These are phyloP conservation scores for Ophioninae sp. DNA, from an alignment of 2,888 invertebrate genomes.

Conservation along the genomic window DNA sequence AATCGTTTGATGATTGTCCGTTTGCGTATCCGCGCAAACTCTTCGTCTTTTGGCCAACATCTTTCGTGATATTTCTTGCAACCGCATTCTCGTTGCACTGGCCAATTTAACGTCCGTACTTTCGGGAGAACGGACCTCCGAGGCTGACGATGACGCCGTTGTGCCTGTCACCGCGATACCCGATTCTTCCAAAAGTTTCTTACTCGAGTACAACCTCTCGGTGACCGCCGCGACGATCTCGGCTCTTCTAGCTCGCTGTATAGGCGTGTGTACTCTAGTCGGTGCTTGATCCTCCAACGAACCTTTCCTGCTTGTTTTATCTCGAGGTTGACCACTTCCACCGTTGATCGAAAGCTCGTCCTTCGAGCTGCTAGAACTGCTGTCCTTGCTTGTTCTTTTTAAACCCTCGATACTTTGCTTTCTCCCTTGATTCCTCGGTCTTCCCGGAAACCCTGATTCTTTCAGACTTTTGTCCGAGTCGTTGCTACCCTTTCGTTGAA, in stretches of 20 bases:
- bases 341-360: conserved; percentile 71
- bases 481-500: conserved; percentile 70
- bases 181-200: conserved; percentile 71
- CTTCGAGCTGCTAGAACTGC: conserved; percentile 73
- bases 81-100: conserved; percentile 72
- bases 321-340: conserved; percentile 61
- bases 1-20: conserved; percentile 71
- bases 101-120: conserved; percentile 71
- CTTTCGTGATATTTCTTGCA: conserved; percentile 77
- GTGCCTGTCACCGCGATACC: conserved; percentile 43
- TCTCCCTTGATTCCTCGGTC: conserved; percentile 56
- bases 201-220: conserved; percentile 84
- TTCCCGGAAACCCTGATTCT: conserved; percentile 49
- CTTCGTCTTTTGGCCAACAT: conserved; percentile 76
- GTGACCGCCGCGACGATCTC: conserved; percentile 89
- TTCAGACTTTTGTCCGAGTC: conserved; percentile 71
- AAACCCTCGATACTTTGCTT: conserved; percentile 72
- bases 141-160: conserved; percentile 62
- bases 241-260: conserved; percentile 82
- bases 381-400: conserved; percentile 74
- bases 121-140: conserved; percentile 71
- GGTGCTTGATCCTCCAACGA: conserved; percentile 68
- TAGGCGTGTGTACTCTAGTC: conserved; percentile 69
- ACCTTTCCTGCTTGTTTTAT: conserved; percentile 68
- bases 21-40: conserved; percentile 77